Percentiles rank a stretch among this genome's conserved stretches.
Conservation (phyloP, 2,113 vertebrate genomes). For the Strix uralensis region DNA sequence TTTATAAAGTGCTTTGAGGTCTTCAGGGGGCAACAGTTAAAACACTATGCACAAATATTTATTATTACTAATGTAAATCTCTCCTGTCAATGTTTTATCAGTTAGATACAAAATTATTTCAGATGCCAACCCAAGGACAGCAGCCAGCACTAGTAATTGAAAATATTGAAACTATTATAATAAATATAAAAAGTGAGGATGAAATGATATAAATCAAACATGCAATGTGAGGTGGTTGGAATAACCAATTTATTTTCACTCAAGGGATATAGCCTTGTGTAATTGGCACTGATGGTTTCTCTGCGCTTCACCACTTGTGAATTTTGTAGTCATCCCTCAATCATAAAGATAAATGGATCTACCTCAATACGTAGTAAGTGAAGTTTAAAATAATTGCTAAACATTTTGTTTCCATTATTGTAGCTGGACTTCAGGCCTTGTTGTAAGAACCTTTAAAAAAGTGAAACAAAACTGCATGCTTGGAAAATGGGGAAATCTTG, state of each 20-base stretch:
- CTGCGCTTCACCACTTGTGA: constrained; percentile 16
- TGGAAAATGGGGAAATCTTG: not conserved
- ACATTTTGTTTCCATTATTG: not conserved
- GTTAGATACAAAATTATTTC: constrained; percentile 14
- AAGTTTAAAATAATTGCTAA: not conserved
- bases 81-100: not conserved
- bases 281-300: constrained; percentile 31
- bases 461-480: not conserved
- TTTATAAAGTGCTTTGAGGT: not conserved
- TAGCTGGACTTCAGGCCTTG: not conserved
- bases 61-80: constrained; percentile 2
- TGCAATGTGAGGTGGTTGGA: not conserved
- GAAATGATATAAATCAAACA: constrained; percentile 19
- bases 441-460: not conserved
- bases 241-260: constrained; percentile 56
- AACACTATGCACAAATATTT: not conserved
- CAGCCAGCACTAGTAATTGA: constrained; percentile 9
- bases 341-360: constrained; percentile 25
- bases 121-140: constrained; percentile 20
- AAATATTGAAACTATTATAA: constrained; percentile 22
- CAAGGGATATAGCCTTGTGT: not conserved
- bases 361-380: not conserved
- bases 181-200: constrained; percentile 9
- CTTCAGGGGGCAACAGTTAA: not conserved
- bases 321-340: constrained; percentile 21